Evolutionary conservation across 1,140 invertebrate species (phyloP).

Genomic region (Danaus melanippus): DNA sequence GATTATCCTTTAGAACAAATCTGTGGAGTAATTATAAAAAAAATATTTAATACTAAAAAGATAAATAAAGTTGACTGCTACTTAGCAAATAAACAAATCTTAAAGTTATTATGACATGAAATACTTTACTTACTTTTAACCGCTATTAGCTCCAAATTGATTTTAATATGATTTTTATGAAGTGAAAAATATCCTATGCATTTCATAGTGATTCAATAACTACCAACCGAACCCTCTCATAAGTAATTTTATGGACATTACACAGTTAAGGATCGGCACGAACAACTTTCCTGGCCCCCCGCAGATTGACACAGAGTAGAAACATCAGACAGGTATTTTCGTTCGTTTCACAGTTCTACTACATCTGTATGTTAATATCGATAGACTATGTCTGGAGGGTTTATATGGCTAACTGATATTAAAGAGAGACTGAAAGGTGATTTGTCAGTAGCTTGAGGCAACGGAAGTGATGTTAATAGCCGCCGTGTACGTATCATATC

Average conservation of each 20-base stretch:
- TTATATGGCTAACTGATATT: conserved; percentile 15
- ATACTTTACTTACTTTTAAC: background rate
- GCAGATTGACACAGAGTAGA: conserved; percentile 24
- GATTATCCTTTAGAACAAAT: no score
- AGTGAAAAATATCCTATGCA: conserved; percentile 59
- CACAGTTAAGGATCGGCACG: conserved; percentile 26
- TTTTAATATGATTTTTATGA: conserved; percentile 28
- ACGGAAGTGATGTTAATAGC: conserved; percentile 50
- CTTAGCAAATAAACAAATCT: no score
- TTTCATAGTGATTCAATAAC: conserved; percentile 56
- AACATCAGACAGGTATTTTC: conserved; percentile 1
- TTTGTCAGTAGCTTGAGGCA: conserved; percentile 44
- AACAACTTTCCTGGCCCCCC: conserved; percentile 38
- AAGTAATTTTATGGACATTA: conserved; percentile 58
- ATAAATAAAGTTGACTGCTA: no score
- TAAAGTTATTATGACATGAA: no score
- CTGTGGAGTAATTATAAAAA: no score
- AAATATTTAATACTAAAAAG: no score
- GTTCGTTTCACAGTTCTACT: no score
- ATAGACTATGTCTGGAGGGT: conserved; percentile 7
- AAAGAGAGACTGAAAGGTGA: conserved; percentile 36
- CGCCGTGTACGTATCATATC: conserved; percentile 43
- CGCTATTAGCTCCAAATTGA: conserved; percentile 34
- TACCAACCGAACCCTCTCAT: conserved; percentile 38
- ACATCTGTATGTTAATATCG: no score